A percentile compares a stretch with the other conserved stretches of the same genome.
These are phyloP conservation scores for Genyomyrus donnyi DNA, from an alignment of 2,113 vertebrate species.

Conservation along the genomic window DNA sequence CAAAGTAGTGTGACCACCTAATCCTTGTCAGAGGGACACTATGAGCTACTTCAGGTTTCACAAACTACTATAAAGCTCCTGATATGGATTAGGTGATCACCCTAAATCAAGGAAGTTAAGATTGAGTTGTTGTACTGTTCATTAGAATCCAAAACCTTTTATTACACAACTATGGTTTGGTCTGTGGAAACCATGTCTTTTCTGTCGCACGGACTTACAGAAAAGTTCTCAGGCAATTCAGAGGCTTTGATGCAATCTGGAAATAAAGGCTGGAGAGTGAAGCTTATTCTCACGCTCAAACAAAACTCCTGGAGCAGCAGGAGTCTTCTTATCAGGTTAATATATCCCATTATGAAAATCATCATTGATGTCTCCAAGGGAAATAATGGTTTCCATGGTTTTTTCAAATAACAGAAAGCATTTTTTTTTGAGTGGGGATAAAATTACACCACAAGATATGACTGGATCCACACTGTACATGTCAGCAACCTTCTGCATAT, in stretches of 20 bases:
- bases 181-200: neutral
- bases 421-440: neutral
- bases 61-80: too few relatives aligned
- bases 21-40: too few relatives aligned
- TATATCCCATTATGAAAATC: conserved; percentile 7
- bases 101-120: neutral
- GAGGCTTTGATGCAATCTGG: neutral
- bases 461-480: neutral
- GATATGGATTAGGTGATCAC: too few relatives aligned
- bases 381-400: neutral
- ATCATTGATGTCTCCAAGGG: neutral
- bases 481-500: neutral
- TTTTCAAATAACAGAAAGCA: neutral
- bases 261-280: neutral
- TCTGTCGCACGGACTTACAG: neutral
- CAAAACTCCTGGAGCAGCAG: neutral
- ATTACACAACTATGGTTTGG: neutral
- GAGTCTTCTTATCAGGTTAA: neutral
- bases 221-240: neutral
- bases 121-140: neutral
- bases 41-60: too few relatives aligned
- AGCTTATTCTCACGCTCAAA: neutral
- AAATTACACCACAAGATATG: neutral
- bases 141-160: neutral
- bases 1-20: neutral